Evolutionary conservation across 92 coral and sea anemone genomes (phyloP), one percentile per base, ranked within the genome.

Genomic region (Chrysogorgia sp.): DNA sequence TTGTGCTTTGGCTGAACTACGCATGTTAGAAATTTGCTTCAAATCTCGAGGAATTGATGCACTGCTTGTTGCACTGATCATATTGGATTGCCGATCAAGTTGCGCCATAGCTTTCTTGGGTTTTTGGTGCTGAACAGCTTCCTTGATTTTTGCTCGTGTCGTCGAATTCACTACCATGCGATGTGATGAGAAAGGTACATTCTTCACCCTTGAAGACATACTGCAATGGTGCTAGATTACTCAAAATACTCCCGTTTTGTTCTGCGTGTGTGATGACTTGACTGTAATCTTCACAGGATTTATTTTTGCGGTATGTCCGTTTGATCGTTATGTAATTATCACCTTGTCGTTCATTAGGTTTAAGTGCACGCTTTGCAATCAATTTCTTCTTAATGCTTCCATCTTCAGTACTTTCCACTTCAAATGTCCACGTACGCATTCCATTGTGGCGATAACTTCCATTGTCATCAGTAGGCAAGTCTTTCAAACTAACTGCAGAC

Each of bases 31-130:
- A n/a, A 85, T 41, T 75, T 85, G 86, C 67, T 45, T 74, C 43
- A 63, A 26, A 68, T 86, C 86, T 58, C 90, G 62, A 33, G 86
- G 83, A 45, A 67, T n/a, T n/a, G n/a, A n/a, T n/a, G n/a, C n/a
- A n/a, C n/a, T n/a, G n/a, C n/a, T n/a, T n/a, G n/a, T n/a, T n/a
- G n/a, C n/a, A n/a, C 57, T 75, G 70, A 86, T 48, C 82, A 81
- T 66, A 82, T 82, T 81, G 34, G 74, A 45, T 63, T 69, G 58
- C 32, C 61, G 70, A 48, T 75, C 50, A 26, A 85, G 85, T 50
- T 74, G 45, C 64, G 48, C 65, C 85, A 74, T 79, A 7, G 85
- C 82, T 67, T 85, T n/a, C n/a, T 61, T n/a, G 37, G 79, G 86
- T 50, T 86, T 86, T 62, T 78, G 84, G 60, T 79, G 31, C 29